Percentiles rank a stretch among this genome's conserved stretches.
Evolutionary conservation across 2,797 vertebrate genomes (phyloP).

Genomic region (Amniataba percoides): DNA sequence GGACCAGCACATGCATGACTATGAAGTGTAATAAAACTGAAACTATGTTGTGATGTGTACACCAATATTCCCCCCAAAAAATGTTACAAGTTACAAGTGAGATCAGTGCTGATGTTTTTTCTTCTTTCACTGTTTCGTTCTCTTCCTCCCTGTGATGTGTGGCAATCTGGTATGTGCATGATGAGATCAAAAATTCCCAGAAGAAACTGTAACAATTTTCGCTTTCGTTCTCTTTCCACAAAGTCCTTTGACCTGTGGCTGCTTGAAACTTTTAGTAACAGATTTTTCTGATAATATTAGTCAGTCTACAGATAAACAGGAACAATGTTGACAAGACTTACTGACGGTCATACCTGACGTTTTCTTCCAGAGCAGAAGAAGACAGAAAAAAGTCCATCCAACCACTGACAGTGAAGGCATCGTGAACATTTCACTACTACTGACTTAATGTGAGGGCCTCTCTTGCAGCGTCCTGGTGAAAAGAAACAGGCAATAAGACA

Average conservation of each 20-base stretch:
- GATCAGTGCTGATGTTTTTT: neutral
- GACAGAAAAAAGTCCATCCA: slow-evolving; percentile 58
- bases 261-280: neutral
- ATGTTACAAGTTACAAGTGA: neutral
- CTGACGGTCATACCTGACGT: slow-evolving; percentile 64
- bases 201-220: slow-evolving; percentile 7
- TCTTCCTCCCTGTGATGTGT: neutral
- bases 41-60: neutral
- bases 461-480: slow-evolving; percentile 29
- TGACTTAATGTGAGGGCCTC: slow-evolving; percentile 4
- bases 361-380: slow-evolving; percentile 64
- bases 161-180: neutral
- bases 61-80: neutral
- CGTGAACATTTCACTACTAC: slow-evolving; percentile 13
- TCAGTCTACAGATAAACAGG: neutral
- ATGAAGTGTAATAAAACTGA: neutral
- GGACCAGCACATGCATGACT: slow-evolving; percentile 1
- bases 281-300: neutral
- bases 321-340: neutral
- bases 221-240: slow-evolving; percentile 27
- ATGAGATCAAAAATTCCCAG: neutral
- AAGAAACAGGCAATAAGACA: neutral
- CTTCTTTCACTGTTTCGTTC: neutral
- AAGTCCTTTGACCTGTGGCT: neutral
- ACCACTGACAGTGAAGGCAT: slow-evolving; percentile 63